Conservation (phyloP, 2,797 vertebrate species). For the Bryconaethiops microstoma region DNA sequence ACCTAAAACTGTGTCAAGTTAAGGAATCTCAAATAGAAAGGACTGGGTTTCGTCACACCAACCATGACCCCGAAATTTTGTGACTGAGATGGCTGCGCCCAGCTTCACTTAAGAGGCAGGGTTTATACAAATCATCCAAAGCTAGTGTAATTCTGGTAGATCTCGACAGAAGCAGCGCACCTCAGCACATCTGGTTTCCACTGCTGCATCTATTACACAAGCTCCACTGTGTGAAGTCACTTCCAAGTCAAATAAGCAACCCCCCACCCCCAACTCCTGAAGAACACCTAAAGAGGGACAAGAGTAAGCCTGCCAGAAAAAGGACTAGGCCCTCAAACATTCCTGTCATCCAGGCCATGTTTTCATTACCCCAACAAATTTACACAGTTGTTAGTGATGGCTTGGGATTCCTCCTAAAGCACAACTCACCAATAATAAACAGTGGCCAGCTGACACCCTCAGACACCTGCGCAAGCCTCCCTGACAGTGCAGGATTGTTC, state of each 20-base stretch:
- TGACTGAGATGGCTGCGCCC: slow-evolving; percentile 17
- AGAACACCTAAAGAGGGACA: slow-evolving; percentile 76
- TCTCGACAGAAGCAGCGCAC: slow-evolving; percentile 66
- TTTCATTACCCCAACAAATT: slow-evolving; percentile 88
- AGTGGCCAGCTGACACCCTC: slow-evolving; percentile 83
- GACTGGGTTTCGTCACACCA: background rate
- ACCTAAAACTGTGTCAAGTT: too few relatives aligned
- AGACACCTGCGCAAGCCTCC: slow-evolving; percentile 86
- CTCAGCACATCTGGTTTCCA: slow-evolving; percentile 73
- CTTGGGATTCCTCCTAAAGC: slow-evolving; percentile 79
- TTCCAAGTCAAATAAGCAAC: slow-evolving; percentile 86
- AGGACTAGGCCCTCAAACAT: slow-evolving; percentile 74
- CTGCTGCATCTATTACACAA: slow-evolving; percentile 63
- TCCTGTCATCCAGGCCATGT: slow-evolving; percentile 78
- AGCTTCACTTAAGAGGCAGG: slow-evolving; percentile 19
- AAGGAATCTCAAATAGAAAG: background rate
- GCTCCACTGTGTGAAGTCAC: slow-evolving; percentile 74
- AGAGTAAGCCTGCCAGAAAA: slow-evolving; percentile 72
- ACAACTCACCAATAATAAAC: slow-evolving; percentile 85
- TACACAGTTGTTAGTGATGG: slow-evolving; percentile 85
- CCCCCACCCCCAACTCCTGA: slow-evolving; percentile 29
- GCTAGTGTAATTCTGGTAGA: slow-evolving; percentile 38
- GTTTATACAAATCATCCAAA: slow-evolving; percentile 23
- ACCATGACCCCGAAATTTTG: background rate
- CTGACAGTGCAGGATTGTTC: slow-evolving; percentile 86